Conservation (phyloP, 2,888 invertebrate species). For the Furcula furcula region DNA sequence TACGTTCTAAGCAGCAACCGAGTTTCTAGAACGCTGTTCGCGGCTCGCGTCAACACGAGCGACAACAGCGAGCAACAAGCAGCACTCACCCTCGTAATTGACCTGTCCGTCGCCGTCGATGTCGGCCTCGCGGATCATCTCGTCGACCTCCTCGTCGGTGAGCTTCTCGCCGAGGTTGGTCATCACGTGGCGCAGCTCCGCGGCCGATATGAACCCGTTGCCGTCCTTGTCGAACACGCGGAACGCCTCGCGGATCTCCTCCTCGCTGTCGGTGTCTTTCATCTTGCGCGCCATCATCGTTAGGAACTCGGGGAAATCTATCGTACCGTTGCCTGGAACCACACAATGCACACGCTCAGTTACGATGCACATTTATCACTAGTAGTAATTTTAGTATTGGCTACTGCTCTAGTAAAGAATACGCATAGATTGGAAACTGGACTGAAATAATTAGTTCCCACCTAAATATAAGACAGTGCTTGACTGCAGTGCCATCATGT, state of each 20-base stretch:
- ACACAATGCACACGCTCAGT: neutral
- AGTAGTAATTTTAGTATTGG: no score
- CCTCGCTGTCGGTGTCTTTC: conserved; percentile 99
- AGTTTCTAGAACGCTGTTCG: neutral
- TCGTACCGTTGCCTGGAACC: conserved; percentile 97
- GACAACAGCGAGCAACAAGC: conserved; percentile 1
- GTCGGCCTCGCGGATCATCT: conserved; percentile 99
- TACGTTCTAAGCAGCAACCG: no score
- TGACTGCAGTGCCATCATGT: no score
- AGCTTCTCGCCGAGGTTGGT: conserved; percentile 99
- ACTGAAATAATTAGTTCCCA: no score
- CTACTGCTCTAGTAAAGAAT: no score
- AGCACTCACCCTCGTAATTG: conserved; percentile 93
- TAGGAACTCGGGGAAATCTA: conserved; percentile 99
- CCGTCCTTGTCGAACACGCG: conserved; percentile 99
- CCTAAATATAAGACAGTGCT: no score
- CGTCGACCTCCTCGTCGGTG: conserved; percentile 99
- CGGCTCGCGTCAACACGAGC: neutral
- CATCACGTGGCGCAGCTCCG: conserved; percentile 99
- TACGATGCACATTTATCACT: no score
- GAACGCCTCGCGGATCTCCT: conserved; percentile 99
- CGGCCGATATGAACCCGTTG: conserved; percentile 99
- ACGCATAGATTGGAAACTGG: no score
- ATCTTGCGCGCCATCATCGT: conserved; percentile 99
- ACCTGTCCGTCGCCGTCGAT: conserved; percentile 99